A percentile compares a stretch with the other conserved stretches of the same genome.
Conservation (phyloP, 2,113 vertebrate species). For the Hydrochoerus hydrochaeris region DNA sequence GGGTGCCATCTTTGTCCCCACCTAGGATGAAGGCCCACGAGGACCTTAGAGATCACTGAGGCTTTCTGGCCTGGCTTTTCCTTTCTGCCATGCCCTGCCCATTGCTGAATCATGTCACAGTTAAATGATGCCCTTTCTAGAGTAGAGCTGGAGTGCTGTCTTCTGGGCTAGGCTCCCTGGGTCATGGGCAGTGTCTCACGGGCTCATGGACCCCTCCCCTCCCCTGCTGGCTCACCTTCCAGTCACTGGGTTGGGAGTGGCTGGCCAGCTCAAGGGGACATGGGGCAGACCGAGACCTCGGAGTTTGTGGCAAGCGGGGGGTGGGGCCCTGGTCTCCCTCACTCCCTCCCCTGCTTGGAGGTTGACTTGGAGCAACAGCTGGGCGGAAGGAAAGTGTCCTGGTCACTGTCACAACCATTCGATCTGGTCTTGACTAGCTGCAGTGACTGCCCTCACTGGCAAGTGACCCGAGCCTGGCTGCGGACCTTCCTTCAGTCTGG, state of each 20-base stretch:
- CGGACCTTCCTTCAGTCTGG: neutral
- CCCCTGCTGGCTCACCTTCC: neutral
- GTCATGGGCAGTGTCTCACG: too few relatives aligned
- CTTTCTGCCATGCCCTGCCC: neutral
- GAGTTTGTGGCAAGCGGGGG: neutral
- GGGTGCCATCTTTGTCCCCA: neutral
- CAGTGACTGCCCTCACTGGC: neutral
- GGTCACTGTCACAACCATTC: accelerated
- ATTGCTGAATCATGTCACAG: neutral
- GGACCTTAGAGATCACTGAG: neutral
- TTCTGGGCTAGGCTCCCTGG: neutral
- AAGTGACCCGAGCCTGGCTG: neutral
- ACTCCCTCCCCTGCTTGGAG: neutral
- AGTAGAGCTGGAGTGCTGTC: neutral
- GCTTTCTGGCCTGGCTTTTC: neutral
- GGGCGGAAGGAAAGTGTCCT: neutral
- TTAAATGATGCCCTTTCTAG: neutral
- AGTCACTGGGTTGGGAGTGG: neutral
- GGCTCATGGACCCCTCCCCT: neutral
- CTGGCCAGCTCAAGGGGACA: neutral
- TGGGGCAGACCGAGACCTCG: neutral
- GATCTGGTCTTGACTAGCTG: accelerated
- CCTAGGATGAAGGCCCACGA: neutral
- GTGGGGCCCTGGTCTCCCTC: neutral
- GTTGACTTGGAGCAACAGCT: neutral